Conservation (phyloP, 2,113 vertebrate species). For the Amphiprion percula region DNA sequence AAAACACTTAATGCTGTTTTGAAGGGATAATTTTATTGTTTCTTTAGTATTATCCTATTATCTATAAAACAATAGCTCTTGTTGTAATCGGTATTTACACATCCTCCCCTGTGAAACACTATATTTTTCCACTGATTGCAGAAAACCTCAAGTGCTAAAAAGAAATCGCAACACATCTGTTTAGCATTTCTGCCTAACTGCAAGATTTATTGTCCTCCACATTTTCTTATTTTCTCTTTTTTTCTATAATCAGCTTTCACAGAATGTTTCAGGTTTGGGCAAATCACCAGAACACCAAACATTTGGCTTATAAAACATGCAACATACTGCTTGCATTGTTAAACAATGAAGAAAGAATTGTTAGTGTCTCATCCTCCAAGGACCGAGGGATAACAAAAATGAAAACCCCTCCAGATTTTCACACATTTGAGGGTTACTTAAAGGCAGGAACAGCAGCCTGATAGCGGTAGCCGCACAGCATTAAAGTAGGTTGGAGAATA, state of each 20-base stretch:
- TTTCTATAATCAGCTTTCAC: slow-evolving; percentile 18
- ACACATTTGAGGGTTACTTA: slow-evolving; percentile 53
- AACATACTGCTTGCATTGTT: slow-evolving; percentile 29
- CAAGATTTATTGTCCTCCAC: slow-evolving; percentile 55
- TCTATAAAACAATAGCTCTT: slow-evolving; percentile 27
- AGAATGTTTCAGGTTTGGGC: slow-evolving; percentile 51
- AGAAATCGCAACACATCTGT: slow-evolving; percentile 67
- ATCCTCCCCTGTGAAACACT: slow-evolving; percentile 26
- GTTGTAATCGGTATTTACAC: slow-evolving; percentile 40
- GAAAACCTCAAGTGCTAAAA: slow-evolving; percentile 61
- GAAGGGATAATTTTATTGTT: slow-evolving; percentile 27
- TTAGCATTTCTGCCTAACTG: slow-evolving; percentile 60
- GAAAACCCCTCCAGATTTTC: slow-evolving; percentile 14
- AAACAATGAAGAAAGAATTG: slow-evolving; percentile 18
- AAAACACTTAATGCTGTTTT: slow-evolving; percentile 4
- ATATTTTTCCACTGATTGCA: slow-evolving; percentile 42
- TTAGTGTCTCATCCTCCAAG: slow-evolving; percentile 14
- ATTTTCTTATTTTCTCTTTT: slow-evolving; percentile 33
- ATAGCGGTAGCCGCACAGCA: slow-evolving; percentile 40
- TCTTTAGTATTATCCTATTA: slow-evolving; percentile 30
- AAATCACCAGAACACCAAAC: slow-evolving; percentile 65
- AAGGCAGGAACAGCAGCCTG: slow-evolving; percentile 33
- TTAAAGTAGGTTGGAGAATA: slow-evolving; percentile 81
- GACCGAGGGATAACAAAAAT: neutral
- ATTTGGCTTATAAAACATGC: slow-evolving; percentile 59